Percentiles rank a stretch among this genome's conserved stretches.
Conservation (phyloP, 2,113 vertebrate genomes). For the Cairina moschata region DNA sequence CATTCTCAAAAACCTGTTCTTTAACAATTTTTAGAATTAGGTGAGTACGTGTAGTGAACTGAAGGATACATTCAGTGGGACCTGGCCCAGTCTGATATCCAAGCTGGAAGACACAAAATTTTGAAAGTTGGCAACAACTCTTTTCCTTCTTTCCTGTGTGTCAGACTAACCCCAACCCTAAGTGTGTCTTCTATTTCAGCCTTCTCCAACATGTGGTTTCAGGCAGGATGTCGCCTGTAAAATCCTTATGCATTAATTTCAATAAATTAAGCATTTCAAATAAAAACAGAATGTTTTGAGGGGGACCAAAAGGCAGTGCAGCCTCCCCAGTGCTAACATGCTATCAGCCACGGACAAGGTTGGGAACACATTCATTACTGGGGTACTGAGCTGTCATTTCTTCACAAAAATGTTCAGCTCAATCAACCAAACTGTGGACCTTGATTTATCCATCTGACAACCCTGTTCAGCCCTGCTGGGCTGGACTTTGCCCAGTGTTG, state of each 20-base stretch:
- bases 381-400: fast-evolving
- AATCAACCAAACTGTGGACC: neutral
- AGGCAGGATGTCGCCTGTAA: slow-evolving; percentile 16
- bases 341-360: neutral
- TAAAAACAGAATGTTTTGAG: neutral
- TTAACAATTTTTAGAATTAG: neutral
- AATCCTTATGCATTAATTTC: neutral
- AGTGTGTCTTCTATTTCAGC: neutral
- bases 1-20: neutral
- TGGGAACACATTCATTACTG: neutral
- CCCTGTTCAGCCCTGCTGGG: neutral
- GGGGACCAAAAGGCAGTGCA: neutral
- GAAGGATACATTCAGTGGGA: neutral
- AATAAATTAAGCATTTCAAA: slow-evolving; percentile 3
- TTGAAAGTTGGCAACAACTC: neutral
- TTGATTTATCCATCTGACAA: neutral
- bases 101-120: neutral
- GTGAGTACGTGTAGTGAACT: neutral
- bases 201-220: neutral
- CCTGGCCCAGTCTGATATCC: neutral
- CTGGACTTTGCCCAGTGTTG: neutral
- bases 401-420: neutral
- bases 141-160: neutral
- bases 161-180: neutral
- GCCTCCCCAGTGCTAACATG: neutral